phyloP scores from a whole-genome alignment of 2,888 invertebrate genomes.

The Helleia helle region DNA sequence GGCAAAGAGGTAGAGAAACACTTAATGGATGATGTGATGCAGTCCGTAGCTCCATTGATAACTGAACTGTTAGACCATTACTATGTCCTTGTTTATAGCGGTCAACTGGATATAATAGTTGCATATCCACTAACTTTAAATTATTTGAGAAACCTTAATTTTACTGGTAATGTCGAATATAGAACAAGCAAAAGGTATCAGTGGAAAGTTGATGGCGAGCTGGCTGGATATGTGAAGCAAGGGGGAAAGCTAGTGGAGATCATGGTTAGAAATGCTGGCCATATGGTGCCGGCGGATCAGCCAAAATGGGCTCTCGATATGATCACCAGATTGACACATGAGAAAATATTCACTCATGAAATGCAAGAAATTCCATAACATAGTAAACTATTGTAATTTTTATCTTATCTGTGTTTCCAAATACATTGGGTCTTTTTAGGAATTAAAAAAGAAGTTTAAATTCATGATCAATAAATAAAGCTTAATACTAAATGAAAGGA shows the following conservation, averaged over 20 bases:
- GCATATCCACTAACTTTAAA: constrained; percentile 89
- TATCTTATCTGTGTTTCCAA: no score
- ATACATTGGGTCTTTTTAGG: no score
- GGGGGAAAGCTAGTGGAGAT: constrained; percentile 82
- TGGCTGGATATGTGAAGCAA: constrained; percentile 85
- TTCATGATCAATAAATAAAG: no score
- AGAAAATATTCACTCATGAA: constrained; percentile 46
- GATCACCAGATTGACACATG: constrained; percentile 78
- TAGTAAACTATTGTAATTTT: no score
- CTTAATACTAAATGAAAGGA: no score
- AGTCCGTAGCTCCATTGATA: constrained; percentile 83
- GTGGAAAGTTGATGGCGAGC: constrained; percentile 79
- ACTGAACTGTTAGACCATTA: constrained; percentile 79
- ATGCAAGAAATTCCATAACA: not conserved
- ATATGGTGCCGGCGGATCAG: constrained; percentile 87
- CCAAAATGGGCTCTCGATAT: constrained; percentile 84
- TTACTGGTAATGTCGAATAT: constrained; percentile 78
- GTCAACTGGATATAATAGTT: constrained; percentile 93
- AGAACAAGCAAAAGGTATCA: constrained; percentile 76
- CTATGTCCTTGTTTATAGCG: constrained; percentile 87
- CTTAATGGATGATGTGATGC: constrained; percentile 85
- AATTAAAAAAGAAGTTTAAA: no score
- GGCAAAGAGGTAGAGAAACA: constrained; percentile 79
- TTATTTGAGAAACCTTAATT: constrained; percentile 82
- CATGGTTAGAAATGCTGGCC: constrained; percentile 85